Percentiles rank a stretch among this genome's conserved stretches.
Conservation (phyloP, 2,888 invertebrate genomes). For the Cancer borealis region DNA sequence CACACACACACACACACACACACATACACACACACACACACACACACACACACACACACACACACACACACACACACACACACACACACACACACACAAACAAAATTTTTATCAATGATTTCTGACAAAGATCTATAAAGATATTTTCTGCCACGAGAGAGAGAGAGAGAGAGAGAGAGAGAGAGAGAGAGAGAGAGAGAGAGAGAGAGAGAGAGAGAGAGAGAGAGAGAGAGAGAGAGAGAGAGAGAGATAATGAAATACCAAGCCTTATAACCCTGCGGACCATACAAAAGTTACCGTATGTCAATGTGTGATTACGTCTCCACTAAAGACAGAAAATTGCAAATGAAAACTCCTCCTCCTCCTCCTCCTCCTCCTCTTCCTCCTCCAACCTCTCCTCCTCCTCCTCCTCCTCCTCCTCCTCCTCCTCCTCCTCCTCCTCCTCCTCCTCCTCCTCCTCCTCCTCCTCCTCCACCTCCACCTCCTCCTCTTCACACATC, state of each 20-base stretch:
- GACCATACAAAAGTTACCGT: neutral
- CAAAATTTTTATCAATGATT: neutral
- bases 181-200: conserved; percentile 17
- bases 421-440: neutral
- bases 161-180: conserved; percentile 4
- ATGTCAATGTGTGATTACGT: neutral
- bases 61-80: too few relatives aligned
- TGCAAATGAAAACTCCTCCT: neutral
- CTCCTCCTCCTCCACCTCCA: neutral
- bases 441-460: neutral
- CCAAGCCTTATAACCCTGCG: neutral
- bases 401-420: neutral
- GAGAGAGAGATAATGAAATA: neutral
- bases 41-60: neutral
- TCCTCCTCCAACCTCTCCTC: neutral
- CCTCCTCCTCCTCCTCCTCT: neutral
- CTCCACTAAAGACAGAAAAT: neutral
- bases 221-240: neutral
- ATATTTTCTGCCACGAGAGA: neutral
- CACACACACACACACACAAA: neutral
- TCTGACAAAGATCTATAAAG: neutral
- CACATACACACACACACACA: neutral
- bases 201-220: conserved; percentile 20
- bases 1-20: too few relatives aligned
- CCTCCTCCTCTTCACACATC: neutral